Evolutionary conservation across 64 coral and sea anemone genomes (phyloP), one percentile per base, ranked within the genome.

Genomic region (Dendronephthya gigantea): DNA sequence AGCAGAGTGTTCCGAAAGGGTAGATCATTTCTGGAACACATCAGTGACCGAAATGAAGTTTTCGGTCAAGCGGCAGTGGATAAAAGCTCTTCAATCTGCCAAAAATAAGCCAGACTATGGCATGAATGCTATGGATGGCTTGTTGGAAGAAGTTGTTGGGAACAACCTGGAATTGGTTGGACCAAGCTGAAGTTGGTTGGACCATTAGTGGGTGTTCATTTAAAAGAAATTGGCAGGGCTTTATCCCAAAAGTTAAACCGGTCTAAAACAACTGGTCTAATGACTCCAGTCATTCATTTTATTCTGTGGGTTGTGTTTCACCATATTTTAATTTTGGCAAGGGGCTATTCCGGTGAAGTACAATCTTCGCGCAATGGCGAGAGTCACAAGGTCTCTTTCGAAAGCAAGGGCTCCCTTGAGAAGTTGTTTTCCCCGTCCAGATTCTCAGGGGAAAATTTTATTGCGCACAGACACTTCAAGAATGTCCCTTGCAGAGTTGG

Each of bases 51-150:
- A 39, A 43, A 84, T 48, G 83, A 84, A 84, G 15, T 84, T 49
- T 84, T 84, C 83, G 49, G 83, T 84, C 49, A 45, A 84, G 40
- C 35, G 40, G 32, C 83, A 47, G 23, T 84, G 83, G 83, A 39
- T 84, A 47, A 84, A 84, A 49, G 40, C 40, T 31, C 39, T 84
- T 49, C 23, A 45, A 29, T 30, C 40, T 8, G 39, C 35, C 15
- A 84, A 47, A 84, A 84, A 45, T 32, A 84, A 84, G 50, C 83
- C 83, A 47, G 40, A 84, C 40, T 84, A 25, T 47, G 83, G 83
- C 32, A 84, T 84, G 50, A 16, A 12, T 22, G 13, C 23, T 22
- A 52, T 52, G 50, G 50, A 52, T 22, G 13, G 13, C 13, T 22
- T 52, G 23, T 22, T 52, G 1, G 50, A 52, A 22, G 50, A 52